These are phyloP conservation scores for Pontoporia blainvillei DNA, from an alignment of 2,113 vertebrate species.

Conservation along the genomic window DNA sequence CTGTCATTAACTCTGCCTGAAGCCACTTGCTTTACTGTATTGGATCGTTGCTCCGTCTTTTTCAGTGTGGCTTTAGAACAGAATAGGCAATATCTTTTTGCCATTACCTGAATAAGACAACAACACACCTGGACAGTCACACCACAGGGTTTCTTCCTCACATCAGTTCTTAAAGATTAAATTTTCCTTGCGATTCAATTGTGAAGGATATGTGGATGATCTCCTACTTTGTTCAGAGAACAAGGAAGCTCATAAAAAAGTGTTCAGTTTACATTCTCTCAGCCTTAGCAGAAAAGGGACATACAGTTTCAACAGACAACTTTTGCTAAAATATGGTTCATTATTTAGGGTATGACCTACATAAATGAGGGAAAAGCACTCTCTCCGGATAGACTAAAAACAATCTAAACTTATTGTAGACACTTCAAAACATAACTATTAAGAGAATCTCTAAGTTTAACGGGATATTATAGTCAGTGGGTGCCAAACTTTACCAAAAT, in stretches of 20 bases:
- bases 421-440: background rate
- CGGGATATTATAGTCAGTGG: background rate
- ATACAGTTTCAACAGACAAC: background rate
- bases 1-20: background rate
- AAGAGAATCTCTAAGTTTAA: background rate
- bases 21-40: background rate
- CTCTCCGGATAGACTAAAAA: background rate
- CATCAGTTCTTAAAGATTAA: background rate
- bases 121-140: background rate
- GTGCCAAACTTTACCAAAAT: background rate
- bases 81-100: background rate
- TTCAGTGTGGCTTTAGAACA: background rate
- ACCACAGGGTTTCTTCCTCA: background rate
- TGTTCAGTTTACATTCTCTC: background rate
- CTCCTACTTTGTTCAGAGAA: background rate
- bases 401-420: background rate
- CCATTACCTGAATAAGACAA: background rate
- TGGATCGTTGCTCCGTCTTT: background rate
- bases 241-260: background rate
- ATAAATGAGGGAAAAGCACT: background rate
- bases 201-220: background rate
- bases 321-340: background rate
- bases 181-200: background rate
- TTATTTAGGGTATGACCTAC: background rate
- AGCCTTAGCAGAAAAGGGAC: background rate